Evolutionary conservation across 1,140 invertebrate species (phyloP).

Genomic region (Diprion similis): DNA sequence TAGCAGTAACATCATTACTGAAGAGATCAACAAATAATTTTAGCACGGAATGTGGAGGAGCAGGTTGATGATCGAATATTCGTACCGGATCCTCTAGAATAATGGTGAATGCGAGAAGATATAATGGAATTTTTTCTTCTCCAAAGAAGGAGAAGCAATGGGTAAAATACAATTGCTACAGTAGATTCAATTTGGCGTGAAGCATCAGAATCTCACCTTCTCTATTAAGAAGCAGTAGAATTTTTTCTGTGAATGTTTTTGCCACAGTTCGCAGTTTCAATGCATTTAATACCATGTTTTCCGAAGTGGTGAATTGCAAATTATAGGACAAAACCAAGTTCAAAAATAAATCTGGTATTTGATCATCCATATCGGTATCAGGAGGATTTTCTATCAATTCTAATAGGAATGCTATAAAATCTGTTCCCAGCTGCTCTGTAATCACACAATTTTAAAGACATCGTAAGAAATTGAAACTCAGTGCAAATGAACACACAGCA

Average conservation of each 20-base stretch:
- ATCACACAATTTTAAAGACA: conserved; percentile 37
- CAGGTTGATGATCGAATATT: conserved; percentile 82
- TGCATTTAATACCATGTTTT: conserved; percentile 80
- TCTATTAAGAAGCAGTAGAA: conserved; percentile 84
- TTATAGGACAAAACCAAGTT: conserved; percentile 87
- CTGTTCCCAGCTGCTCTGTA: conserved; percentile 79
- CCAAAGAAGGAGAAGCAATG: neutral
- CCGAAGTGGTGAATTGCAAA: conserved; percentile 76
- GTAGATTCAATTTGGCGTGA: conserved; percentile 8
- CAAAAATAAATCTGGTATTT: conserved; percentile 83
- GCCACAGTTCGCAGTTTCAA: conserved; percentile 74
- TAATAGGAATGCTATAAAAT: conserved; percentile 81
- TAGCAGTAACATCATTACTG: conserved; percentile 74
- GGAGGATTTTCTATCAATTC: conserved; percentile 82
- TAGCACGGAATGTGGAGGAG: conserved; percentile 82
- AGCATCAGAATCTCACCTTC: conserved; percentile 72
- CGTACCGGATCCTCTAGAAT: conserved; percentile 84
- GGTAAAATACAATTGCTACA: neutral
- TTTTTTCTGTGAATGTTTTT: conserved; percentile 89
- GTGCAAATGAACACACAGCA: neutral
- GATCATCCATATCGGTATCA: conserved; percentile 78
- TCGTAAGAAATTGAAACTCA: conserved; percentile 10
- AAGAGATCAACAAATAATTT: conserved; percentile 90
- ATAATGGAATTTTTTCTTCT: conserved; percentile 8
- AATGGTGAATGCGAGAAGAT: conserved; percentile 19